These are phyloP conservation scores for Vimba vimba DNA, from an alignment of 2,113 vertebrate genomes.

Conservation along the genomic window DNA sequence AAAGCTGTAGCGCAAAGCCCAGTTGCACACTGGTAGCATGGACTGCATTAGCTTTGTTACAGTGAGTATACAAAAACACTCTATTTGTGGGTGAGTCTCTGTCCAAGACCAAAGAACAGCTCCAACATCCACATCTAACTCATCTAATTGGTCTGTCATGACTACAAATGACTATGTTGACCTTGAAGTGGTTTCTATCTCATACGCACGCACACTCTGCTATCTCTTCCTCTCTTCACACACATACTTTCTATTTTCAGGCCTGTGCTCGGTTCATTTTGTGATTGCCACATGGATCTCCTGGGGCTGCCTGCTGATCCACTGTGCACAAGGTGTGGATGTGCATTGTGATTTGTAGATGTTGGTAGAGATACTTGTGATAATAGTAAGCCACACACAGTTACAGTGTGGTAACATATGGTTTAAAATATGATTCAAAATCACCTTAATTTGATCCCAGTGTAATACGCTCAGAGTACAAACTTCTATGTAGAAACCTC, in stretches of 20 bases:
- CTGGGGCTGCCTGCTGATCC: slow-evolving; percentile 44
- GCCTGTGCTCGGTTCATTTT: slow-evolving; percentile 44
- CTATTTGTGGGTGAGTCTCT: slow-evolving; percentile 11
- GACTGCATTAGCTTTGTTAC: slow-evolving; percentile 31
- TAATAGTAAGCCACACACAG: slow-evolving; percentile 3
- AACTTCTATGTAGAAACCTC: too few species aligned
- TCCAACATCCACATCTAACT: slow-evolving; percentile 41
- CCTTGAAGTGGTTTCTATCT: slow-evolving; percentile 50
- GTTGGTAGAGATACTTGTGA: slow-evolving; percentile 8
- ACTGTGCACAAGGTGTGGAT: slow-evolving; percentile 37
- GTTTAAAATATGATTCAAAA: background rate
- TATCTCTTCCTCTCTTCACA: background rate
- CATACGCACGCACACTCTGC: background rate
- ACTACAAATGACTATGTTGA: slow-evolving; percentile 44
- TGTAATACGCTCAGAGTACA: background rate
- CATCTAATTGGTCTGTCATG: slow-evolving; percentile 49
- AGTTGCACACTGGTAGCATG: background rate
- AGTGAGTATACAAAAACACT: background rate
- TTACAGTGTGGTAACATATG: background rate
- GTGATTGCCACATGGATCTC: slow-evolving; percentile 52
- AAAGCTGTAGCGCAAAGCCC: slow-evolving; percentile 9
- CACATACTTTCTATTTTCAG: slow-evolving; percentile 47
- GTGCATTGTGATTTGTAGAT: slow-evolving; percentile 38
- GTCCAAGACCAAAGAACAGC: background rate
- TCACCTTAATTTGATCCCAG: background rate